These are phyloP conservation scores for Lottia scabra DNA, from an alignment of 2,888 invertebrate genomes.

Conservation along the genomic window DNA sequence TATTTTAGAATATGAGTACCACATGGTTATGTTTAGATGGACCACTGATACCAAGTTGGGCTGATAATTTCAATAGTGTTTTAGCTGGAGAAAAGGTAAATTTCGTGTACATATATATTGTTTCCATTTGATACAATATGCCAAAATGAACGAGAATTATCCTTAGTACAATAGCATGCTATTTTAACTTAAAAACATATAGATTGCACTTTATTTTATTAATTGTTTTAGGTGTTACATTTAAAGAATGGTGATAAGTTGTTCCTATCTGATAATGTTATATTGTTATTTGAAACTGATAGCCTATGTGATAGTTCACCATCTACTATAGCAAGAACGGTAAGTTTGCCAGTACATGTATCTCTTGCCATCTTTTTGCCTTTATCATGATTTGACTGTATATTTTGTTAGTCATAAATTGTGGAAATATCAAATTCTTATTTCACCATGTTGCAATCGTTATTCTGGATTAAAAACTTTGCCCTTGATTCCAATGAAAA, in stretches of 20 bases:
- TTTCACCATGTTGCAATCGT: no score
- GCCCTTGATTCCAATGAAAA: background rate
- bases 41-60: constrained; percentile 63
- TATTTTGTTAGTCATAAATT: no score
- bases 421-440: no score
- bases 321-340: constrained; percentile 62
- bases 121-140: no score
- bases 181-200: no score
- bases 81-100: constrained; percentile 59
- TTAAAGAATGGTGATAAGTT: constrained; percentile 68
- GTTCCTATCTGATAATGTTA: constrained; percentile 64
- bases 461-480: background rate
- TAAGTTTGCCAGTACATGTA: constrained; percentile 49
- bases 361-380: no score
- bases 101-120: no score
- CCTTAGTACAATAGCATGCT: no score
- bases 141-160: no score
- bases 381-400: no score
- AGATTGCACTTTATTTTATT: no score
- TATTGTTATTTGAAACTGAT: constrained; percentile 68
- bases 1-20: constrained; percentile 63
- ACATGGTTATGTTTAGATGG: constrained; percentile 68
- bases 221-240: constrained; percentile 53
- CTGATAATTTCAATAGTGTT: constrained; percentile 66
- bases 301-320: constrained; percentile 63